These are phyloP conservation scores for Colletes collaris DNA, from an alignment of 2,888 invertebrate species.

Conservation along the genomic window DNA sequence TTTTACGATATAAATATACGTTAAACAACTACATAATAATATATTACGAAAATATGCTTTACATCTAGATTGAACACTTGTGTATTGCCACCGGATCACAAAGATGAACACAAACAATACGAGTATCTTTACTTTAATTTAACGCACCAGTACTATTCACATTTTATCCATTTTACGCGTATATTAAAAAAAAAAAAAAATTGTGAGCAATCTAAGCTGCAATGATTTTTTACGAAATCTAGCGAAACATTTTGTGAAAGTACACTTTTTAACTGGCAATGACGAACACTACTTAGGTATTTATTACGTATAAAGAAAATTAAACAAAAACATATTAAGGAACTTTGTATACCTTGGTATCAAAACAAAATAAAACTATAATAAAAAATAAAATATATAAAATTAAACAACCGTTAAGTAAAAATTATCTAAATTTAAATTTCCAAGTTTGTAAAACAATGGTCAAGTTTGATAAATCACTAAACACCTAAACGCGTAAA, in stretches of 20 bases:
- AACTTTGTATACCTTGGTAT: not conserved
- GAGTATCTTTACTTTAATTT: not conserved
- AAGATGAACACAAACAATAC: too few species aligned
- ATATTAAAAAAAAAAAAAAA: conserved; percentile 1
- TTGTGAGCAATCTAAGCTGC: not conserved
- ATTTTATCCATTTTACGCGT: not conserved
- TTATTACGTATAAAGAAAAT: conserved; percentile 1
- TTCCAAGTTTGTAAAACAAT: not conserved
- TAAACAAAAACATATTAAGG: conserved; percentile 1
- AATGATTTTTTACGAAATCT: not conserved
- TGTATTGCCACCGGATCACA: too few species aligned
- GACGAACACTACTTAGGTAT: not conserved
- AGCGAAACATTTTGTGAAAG: not conserved
- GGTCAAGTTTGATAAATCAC: not conserved
- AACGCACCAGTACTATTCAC: not conserved
- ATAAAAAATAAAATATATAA: too few species aligned
- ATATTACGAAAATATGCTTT: too few species aligned
- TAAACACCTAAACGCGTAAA: not conserved
- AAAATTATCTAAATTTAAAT: not conserved
- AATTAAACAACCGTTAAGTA: conserved; percentile 16
- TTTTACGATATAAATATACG: not conserved
- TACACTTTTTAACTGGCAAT: not conserved
- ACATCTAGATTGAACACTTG: too few species aligned
- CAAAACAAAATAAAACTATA: not conserved
- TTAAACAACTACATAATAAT: too few species aligned